Base-by-base conservation (phyloP, 2,797 vertebrate species). In the Falco columbarius region DNA sequence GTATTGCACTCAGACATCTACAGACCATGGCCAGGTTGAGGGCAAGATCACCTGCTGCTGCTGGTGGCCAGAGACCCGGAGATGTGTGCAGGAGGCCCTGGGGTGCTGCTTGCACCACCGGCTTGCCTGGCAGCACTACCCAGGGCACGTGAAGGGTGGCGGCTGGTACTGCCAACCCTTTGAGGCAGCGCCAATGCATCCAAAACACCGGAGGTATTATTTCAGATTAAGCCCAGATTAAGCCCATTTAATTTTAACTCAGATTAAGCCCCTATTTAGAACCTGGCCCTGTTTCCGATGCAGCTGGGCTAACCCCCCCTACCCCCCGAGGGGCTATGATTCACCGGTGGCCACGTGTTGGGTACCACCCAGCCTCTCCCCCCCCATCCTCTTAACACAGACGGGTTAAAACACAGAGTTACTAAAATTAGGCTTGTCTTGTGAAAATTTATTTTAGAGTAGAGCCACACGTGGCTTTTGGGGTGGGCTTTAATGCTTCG, bases 221-320 rank as follows among this genome's bases (percentile, higher is more conserved):
- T 96, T 85, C 95, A 96, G 96, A 93, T 95, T 96, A 97, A 96
- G 4, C 3, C 59, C 81, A 89, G 95, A 97, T 96, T 96, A 96
- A 87, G 15, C 77, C 91, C 92, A 54, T 96, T 96, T 96, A 94
- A 96, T 97, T 96, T 96, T 96, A 96, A 96, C 96, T 93, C 84
- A 12, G 95, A 96, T 97, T 97, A 97, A 96, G 54, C 71, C 86
- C 44, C 72, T 87, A 61, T 97, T 97, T 96, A 95, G 86, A 92
- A 82, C 14, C 91, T 93, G 88, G 88, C 88, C 75, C 80, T 42
- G 32, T 87, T 96, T 96, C 95, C 9, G 1, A 63, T 14, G 38
- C 74, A 92, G 86, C 89, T 61, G 63, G 74, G 76, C 66, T 89
- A 67, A 26, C 52, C 26, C 34, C 46, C 38, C 26, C 58, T 14